Percentiles rank a stretch among this genome's conserved stretches.
Conservation (phyloP, 2,888 invertebrate genomes). For the Synanthedon vespiformis region DNA sequence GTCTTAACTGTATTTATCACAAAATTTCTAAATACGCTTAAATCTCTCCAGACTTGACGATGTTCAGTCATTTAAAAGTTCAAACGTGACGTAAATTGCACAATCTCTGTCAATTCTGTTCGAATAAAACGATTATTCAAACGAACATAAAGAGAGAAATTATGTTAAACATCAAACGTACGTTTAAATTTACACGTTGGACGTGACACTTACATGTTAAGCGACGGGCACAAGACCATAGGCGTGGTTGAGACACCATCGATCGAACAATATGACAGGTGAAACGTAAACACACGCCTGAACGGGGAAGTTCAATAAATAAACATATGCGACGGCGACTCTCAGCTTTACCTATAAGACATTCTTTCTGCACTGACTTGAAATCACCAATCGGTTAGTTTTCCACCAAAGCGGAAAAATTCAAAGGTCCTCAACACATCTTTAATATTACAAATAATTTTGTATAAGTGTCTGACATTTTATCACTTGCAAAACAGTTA, state of each 20-base stretch:
- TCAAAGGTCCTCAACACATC: no score
- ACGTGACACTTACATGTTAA: not conserved
- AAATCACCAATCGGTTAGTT: no score
- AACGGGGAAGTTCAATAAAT: slow-evolving; percentile 38
- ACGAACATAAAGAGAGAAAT: not conserved
- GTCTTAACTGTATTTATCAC: no score
- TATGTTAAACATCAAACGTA: not conserved
- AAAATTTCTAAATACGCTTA: no score
- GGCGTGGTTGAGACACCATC: not conserved
- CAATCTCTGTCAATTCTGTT: not conserved
- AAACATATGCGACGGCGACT: slow-evolving; percentile 19
- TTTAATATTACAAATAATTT: no score
- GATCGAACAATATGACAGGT: slow-evolving; percentile 27
- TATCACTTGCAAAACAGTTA: no score
- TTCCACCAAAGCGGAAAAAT: no score
- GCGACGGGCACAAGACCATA: not conserved
- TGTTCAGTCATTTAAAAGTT: no score
- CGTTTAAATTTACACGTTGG: not conserved
- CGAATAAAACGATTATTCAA: not conserved
- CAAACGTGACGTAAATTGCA: no score
- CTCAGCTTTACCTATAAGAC: slow-evolving; percentile 6
- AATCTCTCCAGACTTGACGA: no score
- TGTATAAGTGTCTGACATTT: no score
- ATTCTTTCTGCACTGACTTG: no score
- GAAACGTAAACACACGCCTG: slow-evolving; percentile 32